Base-by-base conservation (phyloP, 2,113 vertebrate genomes). In the Eptatretus burgeri region DNA sequence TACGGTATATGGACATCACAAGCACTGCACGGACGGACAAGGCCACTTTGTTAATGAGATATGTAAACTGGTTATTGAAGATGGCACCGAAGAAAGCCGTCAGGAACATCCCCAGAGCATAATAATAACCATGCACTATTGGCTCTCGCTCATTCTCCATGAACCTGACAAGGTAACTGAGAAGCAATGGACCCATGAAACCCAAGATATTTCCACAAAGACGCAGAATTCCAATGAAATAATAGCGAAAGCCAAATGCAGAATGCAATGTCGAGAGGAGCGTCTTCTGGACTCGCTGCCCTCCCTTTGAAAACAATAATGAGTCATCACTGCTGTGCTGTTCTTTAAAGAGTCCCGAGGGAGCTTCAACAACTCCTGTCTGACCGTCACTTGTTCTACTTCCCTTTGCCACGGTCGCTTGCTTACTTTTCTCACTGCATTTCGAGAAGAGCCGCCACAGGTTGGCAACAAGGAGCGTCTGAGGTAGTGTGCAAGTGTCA, bases 131-230 rank as follows among this genome's bases (percentile, higher is more conserved):
- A 0, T 68, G 73, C 72, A 78, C 84, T 49, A 82, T 65, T 1
- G 82, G 81, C n/a, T 87, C 80, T 5, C 67, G 75, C 2, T 49
- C 67, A 0, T 79, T 77, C 72, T 93, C 89, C 75, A 93, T 81
- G 65, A 87, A 98, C 68, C 68, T 75, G 56, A 98, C 82, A 60
- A 98, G 71, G 4, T 76, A 67, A 68, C 78, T 84, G 50, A 98
- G 79, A 12, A 98, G 77, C 41, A 98, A 69, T 1, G 91, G 91
- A 10, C 84, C 89, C 0, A 80, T 73, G 65, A 94, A 89, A 13
- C 68, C 68, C 65, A 87, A 69, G 69, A 88, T 71, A 67, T 72
- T 79, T 10, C 78, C 74, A 1, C 60, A 52, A 65, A 91, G 67
- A 72, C 85, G 88, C 67, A 95, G 72, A 51, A 81, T 62, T 1